These are phyloP conservation scores for Drosophila pachea DNA, from an alignment of 1,140 invertebrate genomes.

Conservation along the genomic window DNA sequence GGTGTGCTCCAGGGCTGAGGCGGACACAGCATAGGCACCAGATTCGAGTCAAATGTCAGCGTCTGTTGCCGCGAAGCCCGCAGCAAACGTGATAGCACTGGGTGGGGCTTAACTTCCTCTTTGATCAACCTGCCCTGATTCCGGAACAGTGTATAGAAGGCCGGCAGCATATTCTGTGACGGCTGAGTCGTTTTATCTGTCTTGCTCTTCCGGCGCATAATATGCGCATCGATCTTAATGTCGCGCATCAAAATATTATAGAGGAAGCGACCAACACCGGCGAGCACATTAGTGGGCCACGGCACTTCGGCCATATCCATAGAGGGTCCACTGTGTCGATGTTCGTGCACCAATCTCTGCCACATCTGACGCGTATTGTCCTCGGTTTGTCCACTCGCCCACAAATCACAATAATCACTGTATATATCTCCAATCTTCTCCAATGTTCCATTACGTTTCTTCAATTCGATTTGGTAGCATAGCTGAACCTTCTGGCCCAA, in stretches of 20 bases:
- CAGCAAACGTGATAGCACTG: conserved; percentile 84
- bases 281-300: conserved; percentile 84
- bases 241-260: conserved; percentile 93
- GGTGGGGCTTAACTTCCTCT: conserved; percentile 93
- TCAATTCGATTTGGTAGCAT: conserved; percentile 84
- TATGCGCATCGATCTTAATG: conserved; percentile 88
- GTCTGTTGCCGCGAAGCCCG: conserved; percentile 83
- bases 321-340: conserved; percentile 81
- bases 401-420: conserved; percentile 85
- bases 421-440: conserved; percentile 86
- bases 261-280: conserved; percentile 88
- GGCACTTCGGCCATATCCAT: conserved; percentile 82
- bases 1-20: conserved; percentile 88
- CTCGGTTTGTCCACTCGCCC: conserved; percentile 79
- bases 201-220: conserved; percentile 81
- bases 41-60: conserved; percentile 85
- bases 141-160: conserved; percentile 90
- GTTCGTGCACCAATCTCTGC: conserved; percentile 83
- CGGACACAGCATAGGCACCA: conserved; percentile 88
- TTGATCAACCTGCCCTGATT: conserved; percentile 82
- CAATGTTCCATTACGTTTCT: conserved; percentile 83
- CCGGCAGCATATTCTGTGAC: conserved; percentile 82
- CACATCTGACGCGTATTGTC: conserved; percentile 87
- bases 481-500: conserved; percentile 83
- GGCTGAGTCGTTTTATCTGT: conserved; percentile 5